phyloP scores from a whole-genome alignment of 2,113 vertebrate species.

The Elgaria multicarinata region DNA sequence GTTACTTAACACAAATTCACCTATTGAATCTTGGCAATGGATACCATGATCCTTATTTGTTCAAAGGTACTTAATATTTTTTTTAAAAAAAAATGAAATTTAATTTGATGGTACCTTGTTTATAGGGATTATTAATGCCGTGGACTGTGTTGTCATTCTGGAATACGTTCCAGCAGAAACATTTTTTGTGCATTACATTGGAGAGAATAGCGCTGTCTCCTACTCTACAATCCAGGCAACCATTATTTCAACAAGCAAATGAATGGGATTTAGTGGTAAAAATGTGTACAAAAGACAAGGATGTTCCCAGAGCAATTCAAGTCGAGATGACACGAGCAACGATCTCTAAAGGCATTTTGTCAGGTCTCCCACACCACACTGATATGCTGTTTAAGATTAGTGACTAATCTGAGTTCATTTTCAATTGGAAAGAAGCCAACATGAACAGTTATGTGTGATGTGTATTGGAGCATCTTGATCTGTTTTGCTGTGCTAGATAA shows the following conservation, averaged over 20 bases:
- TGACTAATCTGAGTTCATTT: neutral
- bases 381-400: neutral
- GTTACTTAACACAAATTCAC: neutral
- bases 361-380: neutral
- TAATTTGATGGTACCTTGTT: neutral
- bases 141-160: neutral
- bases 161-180: neutral
- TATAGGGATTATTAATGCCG: neutral
- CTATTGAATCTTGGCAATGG: neutral
- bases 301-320: neutral
- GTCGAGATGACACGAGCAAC: neutral
- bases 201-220: neutral
- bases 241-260: neutral
- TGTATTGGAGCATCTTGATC: neutral
- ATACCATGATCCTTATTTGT: neutral
- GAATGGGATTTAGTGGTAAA: neutral
- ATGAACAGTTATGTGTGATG: too few species aligned
- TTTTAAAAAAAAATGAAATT: neutral
- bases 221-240: neutral
- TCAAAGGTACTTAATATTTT: neutral
- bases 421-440: neutral
- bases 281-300: neutral
- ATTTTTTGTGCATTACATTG: neutral
- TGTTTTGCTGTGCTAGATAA: neutral
- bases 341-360: neutral